Evolutionary conservation across 1,140 invertebrate genomes (phyloP).

Genomic region (Drosophila pallidifrons): DNA sequence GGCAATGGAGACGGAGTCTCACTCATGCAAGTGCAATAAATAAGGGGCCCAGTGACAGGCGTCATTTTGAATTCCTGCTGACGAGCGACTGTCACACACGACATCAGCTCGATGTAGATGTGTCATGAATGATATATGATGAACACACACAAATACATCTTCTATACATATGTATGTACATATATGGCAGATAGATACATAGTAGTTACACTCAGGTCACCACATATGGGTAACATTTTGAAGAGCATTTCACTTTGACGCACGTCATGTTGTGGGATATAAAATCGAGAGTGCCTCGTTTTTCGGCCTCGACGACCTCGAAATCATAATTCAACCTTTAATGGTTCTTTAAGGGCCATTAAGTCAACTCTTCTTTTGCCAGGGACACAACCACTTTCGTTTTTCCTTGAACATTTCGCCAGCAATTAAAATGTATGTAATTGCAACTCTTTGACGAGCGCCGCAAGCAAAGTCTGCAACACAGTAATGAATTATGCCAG

Average conservation of each 20-base stretch:
- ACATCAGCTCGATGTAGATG: conserved; percentile 47
- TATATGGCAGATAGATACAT: not conserved
- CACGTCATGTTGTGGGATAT: conserved; percentile 47
- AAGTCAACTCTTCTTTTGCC: conserved; percentile 67
- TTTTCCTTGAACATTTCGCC: conserved; percentile 69
- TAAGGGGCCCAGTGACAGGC: conserved; percentile 65
- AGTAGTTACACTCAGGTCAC: not conserved
- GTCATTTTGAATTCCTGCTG: conserved; percentile 68
- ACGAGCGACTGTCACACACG: conserved; percentile 45
- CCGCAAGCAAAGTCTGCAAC: conserved; percentile 1
- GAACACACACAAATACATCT: not conserved
- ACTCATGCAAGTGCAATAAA: conserved; percentile 62
- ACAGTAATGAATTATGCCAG: conserved; percentile 8
- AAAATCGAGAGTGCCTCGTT: conserved; percentile 37
- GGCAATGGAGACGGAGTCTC: not conserved
- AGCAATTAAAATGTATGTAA: conserved; percentile 73
- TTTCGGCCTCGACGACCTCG: conserved; percentile 65
- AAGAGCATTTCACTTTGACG: conserved; percentile 10
- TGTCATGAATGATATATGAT: conserved; percentile 57
- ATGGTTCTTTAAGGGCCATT: conserved; percentile 72
- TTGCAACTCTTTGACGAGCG: conserved; percentile 78
- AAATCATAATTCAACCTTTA: conserved; percentile 76
- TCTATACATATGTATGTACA: not conserved
- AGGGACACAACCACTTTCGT: conserved; percentile 27
- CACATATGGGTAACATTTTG: conserved; percentile 15